Base-by-base conservation (phyloP, 2,888 invertebrate genomes). In the Cactoblastis cactorum region DNA sequence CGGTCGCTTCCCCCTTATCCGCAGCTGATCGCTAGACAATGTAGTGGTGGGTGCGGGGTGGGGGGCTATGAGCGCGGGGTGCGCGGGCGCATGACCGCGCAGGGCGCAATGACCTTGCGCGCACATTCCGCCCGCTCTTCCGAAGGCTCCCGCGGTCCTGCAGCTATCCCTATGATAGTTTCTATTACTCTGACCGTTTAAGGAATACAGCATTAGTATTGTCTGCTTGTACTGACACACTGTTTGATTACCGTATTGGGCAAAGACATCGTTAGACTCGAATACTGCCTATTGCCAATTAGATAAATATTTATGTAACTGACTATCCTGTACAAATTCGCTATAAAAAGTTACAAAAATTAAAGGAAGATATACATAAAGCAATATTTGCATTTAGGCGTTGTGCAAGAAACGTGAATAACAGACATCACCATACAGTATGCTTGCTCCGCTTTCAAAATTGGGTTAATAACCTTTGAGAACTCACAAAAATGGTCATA, bases 61-160 rank as follows among this genome's bases (percentile, higher is more conserved):
- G 56, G 57, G 61, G 57, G 62, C 50, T 51, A 63, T 56, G 59
- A 59, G 63, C 52, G 63, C 56, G 59, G 60, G 63, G 68, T 59
- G 64, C 65, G 77, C 74, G 76, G 75, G 87, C 82, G 80, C 86
- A 86, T 89, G 89, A 89, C 89, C 89, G 89, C 84, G 85, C 84
- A 80, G 86, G 83, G 88, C 87, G 85, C 88, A 89, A 88, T 88
- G 89, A 88, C 89, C 89, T 89, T 89, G 89, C 80, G 77, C 78
- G 83, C 82, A 77, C 85, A 87, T 85, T 82, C 86, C 87, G 69
- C 72, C 75, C 77, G 83, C 78, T 80, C 78, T 75, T 75, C 74
- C 74, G 75, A 67, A 71, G 77, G 75, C 79, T 81, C 82, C 76
- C 71, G 76, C 75, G 75, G 74, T 69, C 73, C 76, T 78, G 77